These are phyloP conservation scores for Galaxea fascicularis DNA, from an alignment of 92 coral and sea anemone species.

Conservation along the genomic window DNA sequence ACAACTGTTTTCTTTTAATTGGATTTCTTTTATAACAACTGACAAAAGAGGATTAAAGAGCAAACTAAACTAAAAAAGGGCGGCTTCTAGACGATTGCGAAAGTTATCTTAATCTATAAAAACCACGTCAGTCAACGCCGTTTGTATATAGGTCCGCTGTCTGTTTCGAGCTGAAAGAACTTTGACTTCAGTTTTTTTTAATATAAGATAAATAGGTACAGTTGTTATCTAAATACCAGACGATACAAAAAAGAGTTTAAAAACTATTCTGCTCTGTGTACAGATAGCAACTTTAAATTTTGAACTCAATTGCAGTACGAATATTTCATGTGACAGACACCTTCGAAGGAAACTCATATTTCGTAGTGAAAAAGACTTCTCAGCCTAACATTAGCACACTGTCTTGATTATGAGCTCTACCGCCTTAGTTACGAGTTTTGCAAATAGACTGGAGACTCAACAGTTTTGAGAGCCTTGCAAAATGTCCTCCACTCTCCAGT, in stretches of 20 bases:
- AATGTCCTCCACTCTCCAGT: background rate
- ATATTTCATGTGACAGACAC: background rate
- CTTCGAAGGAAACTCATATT: background rate
- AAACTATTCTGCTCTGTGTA: background rate
- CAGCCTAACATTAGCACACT: background rate
- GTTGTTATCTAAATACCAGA: too few species aligned
- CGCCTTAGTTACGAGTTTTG: background rate
- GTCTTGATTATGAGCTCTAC: background rate
- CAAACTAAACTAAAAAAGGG: background rate
- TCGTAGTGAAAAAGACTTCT: background rate
- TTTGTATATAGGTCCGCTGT: background rate
- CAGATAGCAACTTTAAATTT: background rate
- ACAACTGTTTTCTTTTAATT: constrained; percentile 18
- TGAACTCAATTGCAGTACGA: background rate
- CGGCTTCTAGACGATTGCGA: background rate
- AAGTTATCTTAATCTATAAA: constrained; percentile 10
- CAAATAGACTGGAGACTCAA: background rate
- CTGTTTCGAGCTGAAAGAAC: background rate
- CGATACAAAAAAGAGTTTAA: background rate
- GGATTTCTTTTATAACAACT: constrained; percentile 28
- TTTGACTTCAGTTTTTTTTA: background rate
- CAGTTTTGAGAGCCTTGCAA: background rate
- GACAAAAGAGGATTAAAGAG: constrained; percentile 41
- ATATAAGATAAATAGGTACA: background rate
- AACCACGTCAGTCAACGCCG: background rate